Evolutionary conservation across 2,888 invertebrate species (phyloP).

Genomic region (Plusia festucae): DNA sequence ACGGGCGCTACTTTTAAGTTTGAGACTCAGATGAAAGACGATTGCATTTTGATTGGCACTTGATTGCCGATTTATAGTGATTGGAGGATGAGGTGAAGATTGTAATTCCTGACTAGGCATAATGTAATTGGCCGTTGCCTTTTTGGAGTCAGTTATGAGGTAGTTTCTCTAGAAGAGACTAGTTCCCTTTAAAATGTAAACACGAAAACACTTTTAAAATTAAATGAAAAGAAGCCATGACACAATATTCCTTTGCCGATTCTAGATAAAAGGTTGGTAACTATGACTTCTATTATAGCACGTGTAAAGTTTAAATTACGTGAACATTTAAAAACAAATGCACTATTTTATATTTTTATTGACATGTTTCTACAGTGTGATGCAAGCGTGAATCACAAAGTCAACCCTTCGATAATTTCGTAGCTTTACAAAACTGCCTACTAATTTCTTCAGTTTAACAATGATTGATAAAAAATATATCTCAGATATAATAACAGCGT

Average conservation of each 20-base stretch:
- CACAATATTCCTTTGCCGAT: background rate
- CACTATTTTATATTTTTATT: background rate
- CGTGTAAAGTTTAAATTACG: background rate
- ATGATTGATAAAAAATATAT: background rate
- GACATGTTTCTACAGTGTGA: background rate
- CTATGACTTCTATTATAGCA: slow-evolving; percentile 3
- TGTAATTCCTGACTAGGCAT: no score
- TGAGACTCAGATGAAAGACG: no score
- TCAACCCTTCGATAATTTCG: background rate
- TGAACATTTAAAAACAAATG: background rate
- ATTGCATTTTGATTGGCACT: no score
- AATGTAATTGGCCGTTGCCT: no score
- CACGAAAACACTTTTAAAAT: background rate
- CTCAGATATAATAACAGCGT: background rate
- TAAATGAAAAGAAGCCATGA: background rate
- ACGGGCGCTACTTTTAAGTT: no score
- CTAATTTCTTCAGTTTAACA: background rate
- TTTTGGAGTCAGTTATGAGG: no score
- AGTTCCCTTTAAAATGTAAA: background rate
- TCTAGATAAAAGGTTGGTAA: slow-evolving; percentile 2
- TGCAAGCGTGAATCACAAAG: slow-evolving; percentile 1
- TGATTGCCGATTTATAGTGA: no score
- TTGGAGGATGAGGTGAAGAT: no score
- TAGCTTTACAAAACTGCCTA: background rate
- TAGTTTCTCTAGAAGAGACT: background rate